Percentiles rank a stretch among this genome's conserved stretches.
phyloP scores from a whole-genome alignment of 1,140 invertebrate species.

The Caenorhabditis inopinata region DNA sequence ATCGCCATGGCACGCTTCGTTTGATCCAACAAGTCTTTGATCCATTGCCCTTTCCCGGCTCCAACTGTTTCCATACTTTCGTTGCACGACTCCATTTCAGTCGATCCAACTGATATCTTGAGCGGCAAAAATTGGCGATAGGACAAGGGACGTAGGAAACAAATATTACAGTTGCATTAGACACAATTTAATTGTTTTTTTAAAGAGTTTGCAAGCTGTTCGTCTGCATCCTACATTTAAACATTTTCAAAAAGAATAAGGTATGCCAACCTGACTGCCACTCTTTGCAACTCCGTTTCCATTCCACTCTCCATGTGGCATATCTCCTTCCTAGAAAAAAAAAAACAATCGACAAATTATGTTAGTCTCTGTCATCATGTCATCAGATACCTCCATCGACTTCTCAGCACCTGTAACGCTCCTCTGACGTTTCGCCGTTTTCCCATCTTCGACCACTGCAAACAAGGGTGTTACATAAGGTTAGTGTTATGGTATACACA shows the following conservation, averaged over 20 bases:
- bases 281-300: slow-evolving; percentile 23
- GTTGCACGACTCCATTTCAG: slow-evolving; percentile 1
- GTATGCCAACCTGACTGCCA: slow-evolving; percentile 26
- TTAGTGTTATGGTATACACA: neutral
- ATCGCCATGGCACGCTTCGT: slow-evolving; percentile 53
- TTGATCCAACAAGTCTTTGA: slow-evolving; percentile 56
- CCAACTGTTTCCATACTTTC: slow-evolving; percentile 62
- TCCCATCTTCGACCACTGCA: slow-evolving; percentile 25
- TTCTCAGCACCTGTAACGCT: slow-evolving; percentile 3
- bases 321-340: neutral
- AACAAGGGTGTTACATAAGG: neutral
- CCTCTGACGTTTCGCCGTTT: neutral
- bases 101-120: slow-evolving; percentile 45
- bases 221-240: too few relatives aligned
- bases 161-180: too few relatives aligned
- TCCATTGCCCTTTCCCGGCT: slow-evolving; percentile 62
- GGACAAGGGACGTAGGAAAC: too few relatives aligned
- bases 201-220: too few relatives aligned
- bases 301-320: slow-evolving; percentile 26
- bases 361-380: neutral
- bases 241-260: neutral
- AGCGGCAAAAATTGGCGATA: slow-evolving; percentile 12
- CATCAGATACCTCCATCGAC: slow-evolving; percentile 23
- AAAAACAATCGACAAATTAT: neutral
- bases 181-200: too few relatives aligned